Conservation (phyloP, 2,797 vertebrate species). For the Lepilemur ruficaudatus region DNA sequence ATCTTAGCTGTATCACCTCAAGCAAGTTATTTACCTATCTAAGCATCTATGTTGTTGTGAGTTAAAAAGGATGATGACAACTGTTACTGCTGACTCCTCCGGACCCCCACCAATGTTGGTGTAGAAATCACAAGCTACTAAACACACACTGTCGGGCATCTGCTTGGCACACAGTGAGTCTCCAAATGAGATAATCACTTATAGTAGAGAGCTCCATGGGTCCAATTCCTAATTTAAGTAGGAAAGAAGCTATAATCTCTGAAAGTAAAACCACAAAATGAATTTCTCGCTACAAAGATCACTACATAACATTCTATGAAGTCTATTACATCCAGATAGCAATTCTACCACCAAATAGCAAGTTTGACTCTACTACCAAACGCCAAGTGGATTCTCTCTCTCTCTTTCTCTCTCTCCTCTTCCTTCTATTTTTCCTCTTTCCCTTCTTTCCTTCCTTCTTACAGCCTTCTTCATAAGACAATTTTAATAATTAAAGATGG, state of each 20-base stretch:
- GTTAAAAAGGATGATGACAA: neutral
- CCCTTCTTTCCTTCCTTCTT: neutral
- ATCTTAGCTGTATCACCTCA: neutral
- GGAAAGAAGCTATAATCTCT: neutral
- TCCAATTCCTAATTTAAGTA: neutral
- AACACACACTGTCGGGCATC: neutral
- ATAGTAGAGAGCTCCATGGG: neutral
- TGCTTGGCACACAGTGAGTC: neutral
- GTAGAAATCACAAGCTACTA: neutral
- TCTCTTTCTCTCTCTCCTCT: rapidly evolving
- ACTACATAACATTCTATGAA: neutral
- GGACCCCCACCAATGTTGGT: neutral
- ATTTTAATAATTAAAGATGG: slow-evolving; percentile 1
- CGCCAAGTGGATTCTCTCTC: neutral
- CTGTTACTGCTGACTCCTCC: neutral
- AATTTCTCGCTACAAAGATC: neutral
- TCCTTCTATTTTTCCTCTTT: too few species aligned
- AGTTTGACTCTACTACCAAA: neutral
- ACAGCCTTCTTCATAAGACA: neutral
- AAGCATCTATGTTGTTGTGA: neutral
- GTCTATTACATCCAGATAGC: neutral
- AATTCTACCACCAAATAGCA: neutral
- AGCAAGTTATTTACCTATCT: neutral
- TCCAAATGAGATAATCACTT: neutral
- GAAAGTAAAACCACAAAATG: neutral